Percentiles rank a stretch among this genome's conserved stretches.
Conservation (phyloP, 2,797 vertebrate genomes). For the Orientallactaga sibirica region DNA sequence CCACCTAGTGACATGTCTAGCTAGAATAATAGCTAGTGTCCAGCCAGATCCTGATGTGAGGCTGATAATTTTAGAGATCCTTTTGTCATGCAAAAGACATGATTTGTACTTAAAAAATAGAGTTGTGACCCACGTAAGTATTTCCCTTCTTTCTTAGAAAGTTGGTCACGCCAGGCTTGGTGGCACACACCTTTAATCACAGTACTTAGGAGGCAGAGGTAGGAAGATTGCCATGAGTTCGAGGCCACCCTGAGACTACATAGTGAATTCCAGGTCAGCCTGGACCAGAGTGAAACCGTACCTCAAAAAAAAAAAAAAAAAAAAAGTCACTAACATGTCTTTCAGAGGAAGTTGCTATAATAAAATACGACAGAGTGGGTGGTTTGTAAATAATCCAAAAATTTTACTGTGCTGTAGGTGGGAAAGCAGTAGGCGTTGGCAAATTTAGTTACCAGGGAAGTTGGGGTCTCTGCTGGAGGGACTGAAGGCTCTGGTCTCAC, state of each 20-base stretch:
- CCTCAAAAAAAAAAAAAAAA: too few relatives aligned
- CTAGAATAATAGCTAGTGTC: not conserved
- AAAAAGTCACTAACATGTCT: not conserved
- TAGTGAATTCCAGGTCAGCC: too few relatives aligned
- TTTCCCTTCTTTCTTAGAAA: not conserved
- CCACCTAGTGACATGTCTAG: not conserved
- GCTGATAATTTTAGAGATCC: not conserved
- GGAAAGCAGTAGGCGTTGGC: not conserved
- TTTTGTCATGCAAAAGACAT: not conserved
- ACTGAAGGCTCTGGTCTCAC: accelerated
- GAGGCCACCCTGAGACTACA: too few relatives aligned
- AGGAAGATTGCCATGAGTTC: too few relatives aligned
- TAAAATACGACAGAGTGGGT: not conserved
- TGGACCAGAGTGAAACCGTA: too few relatives aligned
- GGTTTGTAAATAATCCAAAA: not conserved
- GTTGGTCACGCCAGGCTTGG: not conserved
- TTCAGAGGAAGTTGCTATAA: not conserved
- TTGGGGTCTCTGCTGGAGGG: not conserved
- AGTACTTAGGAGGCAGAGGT: too few relatives aligned
- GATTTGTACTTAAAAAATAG: not conserved
- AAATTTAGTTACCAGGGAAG: not conserved
- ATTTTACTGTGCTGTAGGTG: not conserved
- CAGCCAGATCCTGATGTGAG: not conserved
- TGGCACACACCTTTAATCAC: too few relatives aligned
- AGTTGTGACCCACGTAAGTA: not conserved